Conservation (phyloP, 2,797 vertebrate species). For the Caiman crocodilus region DNA sequence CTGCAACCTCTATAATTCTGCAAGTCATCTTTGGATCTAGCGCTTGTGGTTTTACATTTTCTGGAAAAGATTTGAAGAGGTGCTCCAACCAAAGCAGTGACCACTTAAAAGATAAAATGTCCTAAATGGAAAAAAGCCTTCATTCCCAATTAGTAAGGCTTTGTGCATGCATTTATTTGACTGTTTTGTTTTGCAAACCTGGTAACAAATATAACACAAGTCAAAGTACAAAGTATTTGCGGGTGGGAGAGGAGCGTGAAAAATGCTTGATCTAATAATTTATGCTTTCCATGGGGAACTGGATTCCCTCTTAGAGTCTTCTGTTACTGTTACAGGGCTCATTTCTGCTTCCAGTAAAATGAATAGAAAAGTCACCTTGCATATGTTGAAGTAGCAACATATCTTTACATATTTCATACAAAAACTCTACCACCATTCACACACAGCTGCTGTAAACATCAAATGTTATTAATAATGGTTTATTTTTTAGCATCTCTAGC, state of each 20-base stretch:
- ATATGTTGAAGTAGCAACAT: not conserved
- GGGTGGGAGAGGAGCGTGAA: not conserved
- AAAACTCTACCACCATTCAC: constrained; percentile 22
- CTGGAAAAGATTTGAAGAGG: not conserved
- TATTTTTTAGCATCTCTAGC: constrained; percentile 37
- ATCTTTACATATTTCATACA: not conserved
- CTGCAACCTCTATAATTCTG: not conserved
- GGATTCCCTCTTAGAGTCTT: not conserved
- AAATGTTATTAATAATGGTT: not conserved
- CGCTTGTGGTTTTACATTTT: not conserved
- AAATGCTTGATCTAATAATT: not conserved
- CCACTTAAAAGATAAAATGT: not conserved
- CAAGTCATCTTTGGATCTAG: not conserved
- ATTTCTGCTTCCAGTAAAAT: not conserved
- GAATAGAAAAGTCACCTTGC: not conserved
- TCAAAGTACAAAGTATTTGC: not conserved
- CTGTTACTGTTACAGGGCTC: not conserved
- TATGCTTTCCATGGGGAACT: not conserved
- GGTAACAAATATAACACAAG: constrained; percentile 34
- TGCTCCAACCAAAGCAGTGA: not conserved
- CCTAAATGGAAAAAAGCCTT: not conserved
- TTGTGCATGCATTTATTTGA: constrained; percentile 12
- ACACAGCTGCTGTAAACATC: not conserved
- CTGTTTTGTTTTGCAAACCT: constrained; percentile 38
- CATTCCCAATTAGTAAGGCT: constrained; percentile 1